Evolutionary conservation across 2,113 vertebrate species (phyloP), one percentile per base, ranked within the genome.

Genomic region (Solea senegalensis): DNA sequence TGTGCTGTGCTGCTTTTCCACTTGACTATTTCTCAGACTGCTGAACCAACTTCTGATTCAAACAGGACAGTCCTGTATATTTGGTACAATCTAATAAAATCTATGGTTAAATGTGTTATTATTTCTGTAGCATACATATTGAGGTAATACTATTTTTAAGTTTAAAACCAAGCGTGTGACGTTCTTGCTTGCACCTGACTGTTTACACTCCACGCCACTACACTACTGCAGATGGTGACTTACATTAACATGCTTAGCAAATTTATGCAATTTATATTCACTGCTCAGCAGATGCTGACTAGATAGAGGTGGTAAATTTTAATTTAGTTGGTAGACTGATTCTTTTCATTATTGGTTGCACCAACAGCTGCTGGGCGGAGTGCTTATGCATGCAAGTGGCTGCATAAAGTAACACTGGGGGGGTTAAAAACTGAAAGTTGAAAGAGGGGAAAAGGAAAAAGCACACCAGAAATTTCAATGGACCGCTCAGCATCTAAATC

Each of bases 231-330:
- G 91, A 91, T 91, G 89, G 90, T 64, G 79, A 71, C 54, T 80
- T 82, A 65, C 85, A 89, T 90, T 88, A 86, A 85, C 82, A 89
- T 87, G 81, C 84, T 72, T 69, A 52, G 69, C 62, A 86, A 92
- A 90, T 80, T 79, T 80, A 69, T 86, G 79, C 86, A 87, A 91
- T 92, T 85, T 90, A 72, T 89, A 87, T 93, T 89, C 90, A 93
- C 88, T 82, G 83, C 85, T 80, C 80, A 86, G 83, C 92, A 93
- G 90, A 91, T 93, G 90, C 81, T 84, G 83, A 87, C 73, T 83
- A 81, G 78, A 87, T 87, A 66, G 81, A 81, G 58, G 83, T 76
- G 81, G 74, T 91, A 77, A 88, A 90, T 91, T 90, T 74, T 73
- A 75, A 91, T 91, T 91, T 89, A 80, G 83, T 73, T 89, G 88